Conservation (phyloP, 2,888 invertebrate genomes). For the Lasioglossum marginatum region DNA sequence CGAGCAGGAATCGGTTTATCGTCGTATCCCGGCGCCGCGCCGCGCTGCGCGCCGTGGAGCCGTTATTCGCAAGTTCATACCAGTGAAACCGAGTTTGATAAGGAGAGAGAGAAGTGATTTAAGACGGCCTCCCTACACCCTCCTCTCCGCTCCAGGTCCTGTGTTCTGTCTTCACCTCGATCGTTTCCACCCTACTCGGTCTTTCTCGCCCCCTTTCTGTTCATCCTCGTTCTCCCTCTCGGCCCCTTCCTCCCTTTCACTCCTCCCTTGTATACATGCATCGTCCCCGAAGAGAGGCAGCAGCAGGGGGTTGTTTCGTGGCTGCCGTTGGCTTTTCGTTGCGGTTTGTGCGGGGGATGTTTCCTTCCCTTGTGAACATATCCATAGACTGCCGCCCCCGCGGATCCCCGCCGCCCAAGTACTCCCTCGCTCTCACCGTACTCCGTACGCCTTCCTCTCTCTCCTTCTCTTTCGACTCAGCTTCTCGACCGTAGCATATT, state of each 20-base stretch:
- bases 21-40: conserved; percentile 17
- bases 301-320: conserved; percentile 72
- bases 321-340: conserved; percentile 75
- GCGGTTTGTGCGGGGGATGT: conserved; percentile 78
- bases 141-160: conserved; percentile 41
- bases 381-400: conserved; percentile 64
- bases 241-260: conserved; percentile 26
- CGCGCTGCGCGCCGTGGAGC: conserved; percentile 24
- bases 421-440: conserved; percentile 53
- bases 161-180: conserved; percentile 53
- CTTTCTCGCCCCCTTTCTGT: conserved; percentile 55
- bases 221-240: conserved; percentile 37
- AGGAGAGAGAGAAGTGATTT: conserved; percentile 67
- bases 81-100: conserved; percentile 48
- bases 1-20: conserved; percentile 63
- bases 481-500: conserved; percentile 76
- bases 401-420: conserved; percentile 48
- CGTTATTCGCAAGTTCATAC: conserved; percentile 44
- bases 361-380: conserved; percentile 78
- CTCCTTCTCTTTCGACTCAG: conserved; percentile 57
- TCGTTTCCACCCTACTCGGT: conserved; percentile 42
- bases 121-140: conserved; percentile 62
- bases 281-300: conserved; percentile 65
- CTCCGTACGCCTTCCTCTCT: conserved; percentile 18
- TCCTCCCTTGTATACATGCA: conserved; percentile 62